Evolutionary conservation across 2,797 vertebrate genomes (phyloP).

Genomic region (Uromys caudimaculatus): DNA sequence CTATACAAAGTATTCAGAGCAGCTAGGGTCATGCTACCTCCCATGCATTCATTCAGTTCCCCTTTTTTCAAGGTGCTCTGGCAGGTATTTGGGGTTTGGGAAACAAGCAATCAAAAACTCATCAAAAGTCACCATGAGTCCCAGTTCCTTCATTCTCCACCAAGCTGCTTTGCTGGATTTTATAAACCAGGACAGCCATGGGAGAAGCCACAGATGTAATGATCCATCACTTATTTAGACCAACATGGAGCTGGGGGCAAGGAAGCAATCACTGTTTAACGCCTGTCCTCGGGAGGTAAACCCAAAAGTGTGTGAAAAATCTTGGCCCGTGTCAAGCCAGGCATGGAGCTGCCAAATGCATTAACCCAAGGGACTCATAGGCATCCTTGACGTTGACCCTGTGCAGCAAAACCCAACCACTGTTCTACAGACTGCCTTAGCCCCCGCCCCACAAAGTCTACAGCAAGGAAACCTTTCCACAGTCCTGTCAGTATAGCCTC

Average conservation of each 20-base stretch:
- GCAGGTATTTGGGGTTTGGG: not conserved
- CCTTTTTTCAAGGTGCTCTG: not conserved
- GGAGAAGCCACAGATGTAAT: not conserved
- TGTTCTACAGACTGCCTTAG: not conserved
- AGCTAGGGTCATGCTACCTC: not conserved
- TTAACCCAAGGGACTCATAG: not conserved
- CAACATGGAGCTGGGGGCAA: not conserved
- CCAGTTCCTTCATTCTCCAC: not conserved
- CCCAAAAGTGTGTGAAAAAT: not conserved
- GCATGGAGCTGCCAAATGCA: not conserved
- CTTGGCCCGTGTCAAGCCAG: not conserved
- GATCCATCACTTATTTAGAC: not conserved
- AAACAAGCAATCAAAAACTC: not conserved
- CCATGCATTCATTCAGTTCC: not conserved
- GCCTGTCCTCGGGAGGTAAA: not conserved
- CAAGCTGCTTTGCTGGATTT: not conserved
- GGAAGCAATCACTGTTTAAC: not conserved
- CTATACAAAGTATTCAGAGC: not conserved
- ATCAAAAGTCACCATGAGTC: not conserved
- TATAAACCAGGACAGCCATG: not conserved
- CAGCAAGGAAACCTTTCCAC: not conserved
- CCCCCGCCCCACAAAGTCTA: not conserved
- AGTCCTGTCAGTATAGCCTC: fast-evolving
- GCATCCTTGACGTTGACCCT: not conserved
- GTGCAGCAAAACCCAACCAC: not conserved